Conservation (phyloP, 2,113 vertebrate species). For the Echinops telfairi region DNA sequence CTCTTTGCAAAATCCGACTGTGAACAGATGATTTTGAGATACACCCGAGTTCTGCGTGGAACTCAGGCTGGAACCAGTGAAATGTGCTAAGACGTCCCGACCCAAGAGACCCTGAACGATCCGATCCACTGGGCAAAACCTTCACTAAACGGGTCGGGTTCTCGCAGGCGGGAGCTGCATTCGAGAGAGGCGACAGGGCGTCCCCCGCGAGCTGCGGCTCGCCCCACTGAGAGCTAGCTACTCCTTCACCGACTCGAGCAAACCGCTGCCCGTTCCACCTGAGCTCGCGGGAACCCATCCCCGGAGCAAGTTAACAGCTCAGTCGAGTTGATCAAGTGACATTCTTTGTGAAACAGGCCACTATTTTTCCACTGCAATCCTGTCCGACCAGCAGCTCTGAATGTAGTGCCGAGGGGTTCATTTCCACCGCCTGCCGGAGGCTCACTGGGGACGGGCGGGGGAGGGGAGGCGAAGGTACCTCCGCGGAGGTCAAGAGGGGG, state of each 20-base stretch:
- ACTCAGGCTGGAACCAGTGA: not conserved
- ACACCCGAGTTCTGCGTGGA: not conserved
- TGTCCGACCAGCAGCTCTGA: not conserved
- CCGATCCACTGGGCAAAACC: constrained; percentile 69
- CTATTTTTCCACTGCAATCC: not conserved
- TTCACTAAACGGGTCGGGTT: constrained; percentile 56
- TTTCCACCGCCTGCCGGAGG: not conserved
- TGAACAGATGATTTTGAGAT: not conserved
- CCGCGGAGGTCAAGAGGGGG: constrained; percentile 49
- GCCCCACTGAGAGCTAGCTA: constrained; percentile 62
- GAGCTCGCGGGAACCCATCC: not conserved
- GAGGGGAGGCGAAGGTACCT: constrained; percentile 58
- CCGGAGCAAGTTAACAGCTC: constrained; percentile 30
- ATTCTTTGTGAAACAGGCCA: not conserved
- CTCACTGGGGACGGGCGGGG: not conserved
- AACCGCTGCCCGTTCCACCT: constrained; percentile 68
- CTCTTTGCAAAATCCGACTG: not conserved
- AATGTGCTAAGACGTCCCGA: not conserved
- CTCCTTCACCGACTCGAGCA: constrained; percentile 53
- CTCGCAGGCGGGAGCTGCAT: constrained; percentile 16
- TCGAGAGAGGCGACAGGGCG: constrained; percentile 68
- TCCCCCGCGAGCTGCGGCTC: constrained; percentile 62
- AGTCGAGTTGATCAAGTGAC: constrained; percentile 19
- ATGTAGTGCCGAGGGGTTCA: not conserved
- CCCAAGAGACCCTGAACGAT: constrained; percentile 41